Conservation (phyloP, 2,113 vertebrate species). For the Pteropus alecto region DNA sequence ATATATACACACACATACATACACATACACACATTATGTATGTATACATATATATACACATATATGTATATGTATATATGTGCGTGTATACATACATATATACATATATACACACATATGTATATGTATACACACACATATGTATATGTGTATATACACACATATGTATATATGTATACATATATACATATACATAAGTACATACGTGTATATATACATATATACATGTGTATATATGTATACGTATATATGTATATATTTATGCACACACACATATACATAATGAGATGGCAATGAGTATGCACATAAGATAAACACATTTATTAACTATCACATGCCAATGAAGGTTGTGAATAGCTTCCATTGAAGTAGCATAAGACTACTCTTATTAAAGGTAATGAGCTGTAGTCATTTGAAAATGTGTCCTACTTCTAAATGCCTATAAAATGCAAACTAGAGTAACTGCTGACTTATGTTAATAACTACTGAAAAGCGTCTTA, state of each 20-base stretch:
- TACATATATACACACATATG: not conserved
- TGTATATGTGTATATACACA: not conserved
- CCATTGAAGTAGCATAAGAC: not conserved
- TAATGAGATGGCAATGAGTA: slow-evolving; percentile 3
- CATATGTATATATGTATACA: too few species aligned
- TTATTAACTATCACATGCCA: not conserved
- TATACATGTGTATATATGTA: too few species aligned
- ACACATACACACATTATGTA: too few species aligned
- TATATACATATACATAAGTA: not conserved
- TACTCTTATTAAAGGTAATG: slow-evolving; percentile 59
- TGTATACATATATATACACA: too few species aligned
- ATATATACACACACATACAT: too few species aligned
- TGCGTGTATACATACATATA: too few species aligned
- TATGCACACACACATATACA: not conserved
- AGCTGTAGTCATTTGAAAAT: slow-evolving; percentile 59
- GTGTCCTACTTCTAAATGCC: slow-evolving; percentile 46
- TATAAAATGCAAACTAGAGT: slow-evolving; percentile 21
- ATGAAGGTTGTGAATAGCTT: not conserved
- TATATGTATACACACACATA: too few species aligned
- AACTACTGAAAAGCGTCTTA: slow-evolving; percentile 31
- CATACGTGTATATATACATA: too few species aligned
- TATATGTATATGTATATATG: too few species aligned
- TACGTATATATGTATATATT: too few species aligned
- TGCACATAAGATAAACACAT: slow-evolving; percentile 28
- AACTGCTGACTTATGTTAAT: slow-evolving; percentile 28